Conservation (phyloP, 1,140 invertebrate species). For the Portunus trituberculatus region DNA sequence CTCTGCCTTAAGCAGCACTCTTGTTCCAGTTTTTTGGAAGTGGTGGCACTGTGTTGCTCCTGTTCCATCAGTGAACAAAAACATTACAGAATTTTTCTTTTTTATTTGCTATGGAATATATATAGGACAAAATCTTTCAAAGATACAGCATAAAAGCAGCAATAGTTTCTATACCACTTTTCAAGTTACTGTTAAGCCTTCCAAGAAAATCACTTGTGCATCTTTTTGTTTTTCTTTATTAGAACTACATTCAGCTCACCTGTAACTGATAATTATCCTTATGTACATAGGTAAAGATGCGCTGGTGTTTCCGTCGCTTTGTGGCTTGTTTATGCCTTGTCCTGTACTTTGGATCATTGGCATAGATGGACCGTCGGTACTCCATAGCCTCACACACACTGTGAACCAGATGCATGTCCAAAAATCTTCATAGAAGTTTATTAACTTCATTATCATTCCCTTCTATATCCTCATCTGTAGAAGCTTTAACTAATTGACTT, state of each 20-base stretch:
- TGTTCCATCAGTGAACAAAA: neutral
- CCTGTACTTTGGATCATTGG: conserved; percentile 48
- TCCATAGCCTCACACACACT: conserved; percentile 43
- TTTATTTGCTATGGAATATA: too few relatives aligned
- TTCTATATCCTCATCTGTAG: too few relatives aligned
- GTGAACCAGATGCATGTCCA: neutral
- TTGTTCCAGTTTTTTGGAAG: neutral
- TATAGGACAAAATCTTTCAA: too few relatives aligned
- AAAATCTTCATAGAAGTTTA: too few relatives aligned
- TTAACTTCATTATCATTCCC: neutral
- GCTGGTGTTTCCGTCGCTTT: conserved; percentile 31
- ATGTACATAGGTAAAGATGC: conserved; percentile 62
- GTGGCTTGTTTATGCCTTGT: conserved; percentile 36
- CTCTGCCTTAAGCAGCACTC: neutral
- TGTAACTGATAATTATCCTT: conserved; percentile 54
- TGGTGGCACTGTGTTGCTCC: neutral
- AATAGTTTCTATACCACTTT: too few relatives aligned
- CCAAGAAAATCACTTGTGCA: too few relatives aligned
- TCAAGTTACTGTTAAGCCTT: too few relatives aligned
- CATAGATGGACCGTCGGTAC: conserved; percentile 45
- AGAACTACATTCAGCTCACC: neutral
- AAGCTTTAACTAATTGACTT: too few relatives aligned
- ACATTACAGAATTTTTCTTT: too few relatives aligned
- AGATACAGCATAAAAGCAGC: too few relatives aligned
- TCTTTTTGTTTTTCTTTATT: neutral